phyloP scores from a whole-genome alignment of 2,888 invertebrate species.

The Anthrax anthrax region DNA sequence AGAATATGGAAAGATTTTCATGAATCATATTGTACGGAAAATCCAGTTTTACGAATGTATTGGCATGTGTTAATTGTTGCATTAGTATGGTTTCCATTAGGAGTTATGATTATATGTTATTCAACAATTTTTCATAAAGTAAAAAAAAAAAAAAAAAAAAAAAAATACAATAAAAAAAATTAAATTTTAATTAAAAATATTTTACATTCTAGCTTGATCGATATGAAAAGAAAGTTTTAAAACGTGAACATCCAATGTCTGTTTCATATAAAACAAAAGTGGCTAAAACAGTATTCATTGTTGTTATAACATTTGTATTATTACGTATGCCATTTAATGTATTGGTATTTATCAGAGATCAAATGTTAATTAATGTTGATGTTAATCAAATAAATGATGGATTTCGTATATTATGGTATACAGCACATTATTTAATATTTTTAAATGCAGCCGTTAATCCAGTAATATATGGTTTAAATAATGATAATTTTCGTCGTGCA shows the following conservation, averaged over 20 bases:
- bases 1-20: constrained; percentile 60
- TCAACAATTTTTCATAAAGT: constrained; percentile 56
- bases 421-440: constrained; percentile 53
- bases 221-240: constrained; percentile 46
- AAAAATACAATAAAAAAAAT: no score
- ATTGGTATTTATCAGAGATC: constrained; percentile 48
- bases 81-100: constrained; percentile 63
- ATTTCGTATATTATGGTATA: constrained; percentile 49
- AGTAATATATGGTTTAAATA: constrained; percentile 60
- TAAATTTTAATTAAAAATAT: no score
- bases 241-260: constrained; percentile 45
- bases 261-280: constrained; percentile 53
- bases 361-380: constrained; percentile 30
- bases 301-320: constrained; percentile 49
- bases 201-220: constrained; percentile 53
- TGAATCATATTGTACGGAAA: constrained; percentile 64
- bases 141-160: constrained; percentile 4
- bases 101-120: constrained; percentile 58
- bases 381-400: constrained; percentile 40
- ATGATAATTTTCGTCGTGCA: constrained; percentile 51
- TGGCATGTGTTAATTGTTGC: constrained; percentile 64
- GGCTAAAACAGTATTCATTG: constrained; percentile 53
- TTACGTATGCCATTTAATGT: constrained; percentile 63
- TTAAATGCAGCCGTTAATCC: constrained; percentile 63
- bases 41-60: constrained; percentile 50